A percentile compares a stretch with the other conserved stretches of the same genome.
These are phyloP conservation scores for Stigmatopora argus DNA, from an alignment of 2,113 vertebrate species.

Conservation along the genomic window DNA sequence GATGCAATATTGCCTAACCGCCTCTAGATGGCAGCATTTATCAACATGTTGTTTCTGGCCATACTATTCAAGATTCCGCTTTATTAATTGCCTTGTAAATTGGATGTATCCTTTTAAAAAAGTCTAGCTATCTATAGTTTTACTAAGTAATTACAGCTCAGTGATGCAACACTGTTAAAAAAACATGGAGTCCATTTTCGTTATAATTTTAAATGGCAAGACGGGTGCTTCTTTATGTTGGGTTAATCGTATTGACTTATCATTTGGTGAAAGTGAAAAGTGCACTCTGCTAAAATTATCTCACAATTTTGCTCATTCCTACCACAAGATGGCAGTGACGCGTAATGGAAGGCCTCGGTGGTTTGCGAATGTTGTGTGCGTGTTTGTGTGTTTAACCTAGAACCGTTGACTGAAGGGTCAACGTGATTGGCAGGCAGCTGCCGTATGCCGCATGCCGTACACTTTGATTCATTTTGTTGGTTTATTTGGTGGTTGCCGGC, in stretches of 20 bases:
- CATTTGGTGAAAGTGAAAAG: background rate
- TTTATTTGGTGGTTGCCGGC: conserved; percentile 64
- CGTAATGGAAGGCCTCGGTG: conserved; percentile 35
- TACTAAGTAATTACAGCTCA: no score
- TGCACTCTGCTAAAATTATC: conserved; percentile 11
- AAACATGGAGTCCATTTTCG: no score
- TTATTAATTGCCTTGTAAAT: background rate
- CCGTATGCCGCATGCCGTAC: background rate
- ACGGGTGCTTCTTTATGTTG: background rate
- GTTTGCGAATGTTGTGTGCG: background rate
- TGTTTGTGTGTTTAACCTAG: background rate
- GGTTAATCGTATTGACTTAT: background rate
- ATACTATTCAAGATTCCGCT: background rate
- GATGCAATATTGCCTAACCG: background rate
- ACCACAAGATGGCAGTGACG: conserved; percentile 67
- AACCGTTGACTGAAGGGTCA: conserved; percentile 6
- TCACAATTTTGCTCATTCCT: background rate
- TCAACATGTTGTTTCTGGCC: conserved; percentile 30
- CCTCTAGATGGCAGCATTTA: conserved; percentile 66
- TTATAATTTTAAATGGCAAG: background rate
- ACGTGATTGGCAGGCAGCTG: background rate
- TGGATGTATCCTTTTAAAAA: background rate
- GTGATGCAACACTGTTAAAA: no score
- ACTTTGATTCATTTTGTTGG: conserved; percentile 33
- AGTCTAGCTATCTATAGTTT: background rate